Evolutionary conservation across 2,888 invertebrate species (phyloP).

Genomic region (Blera fallax): DNA sequence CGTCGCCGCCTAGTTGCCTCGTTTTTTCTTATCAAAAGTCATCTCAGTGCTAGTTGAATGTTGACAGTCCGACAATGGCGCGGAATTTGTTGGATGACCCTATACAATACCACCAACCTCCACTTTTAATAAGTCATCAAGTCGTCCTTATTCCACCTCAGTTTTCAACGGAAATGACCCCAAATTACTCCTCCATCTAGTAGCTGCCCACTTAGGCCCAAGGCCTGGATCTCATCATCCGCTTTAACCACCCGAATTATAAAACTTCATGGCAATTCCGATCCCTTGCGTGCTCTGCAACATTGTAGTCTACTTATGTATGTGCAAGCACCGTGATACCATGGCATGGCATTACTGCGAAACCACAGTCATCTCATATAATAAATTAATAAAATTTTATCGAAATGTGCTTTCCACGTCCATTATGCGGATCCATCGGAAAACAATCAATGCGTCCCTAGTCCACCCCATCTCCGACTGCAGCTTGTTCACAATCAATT

Average conservation of each 20-base stretch:
- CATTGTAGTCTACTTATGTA: neutral
- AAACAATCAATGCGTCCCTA: constrained; percentile 37
- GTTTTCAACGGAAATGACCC: neutral
- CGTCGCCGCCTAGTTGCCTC: no score
- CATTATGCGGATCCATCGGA: neutral
- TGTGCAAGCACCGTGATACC: neutral
- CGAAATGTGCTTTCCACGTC: constrained; percentile 10
- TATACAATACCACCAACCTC: no score
- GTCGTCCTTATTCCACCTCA: no score
- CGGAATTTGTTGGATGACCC: no score
- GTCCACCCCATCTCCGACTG: neutral
- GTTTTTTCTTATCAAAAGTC: no score
- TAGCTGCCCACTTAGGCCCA: neutral
- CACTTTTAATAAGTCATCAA: neutral
- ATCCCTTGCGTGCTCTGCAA: neutral
- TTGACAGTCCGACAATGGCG: no score
- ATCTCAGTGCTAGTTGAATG: no score
- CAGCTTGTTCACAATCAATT: constrained; percentile 45
- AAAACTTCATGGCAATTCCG: neutral
- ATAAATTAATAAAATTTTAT: constrained; percentile 54
- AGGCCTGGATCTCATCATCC: neutral
- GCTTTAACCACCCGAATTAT: constrained; percentile 4
- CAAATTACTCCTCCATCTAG: neutral
- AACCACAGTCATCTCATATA: constrained; percentile 31
- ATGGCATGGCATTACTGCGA: neutral